Conservation (phyloP, 2,113 vertebrate genomes). For the Hyla sarda region DNA sequence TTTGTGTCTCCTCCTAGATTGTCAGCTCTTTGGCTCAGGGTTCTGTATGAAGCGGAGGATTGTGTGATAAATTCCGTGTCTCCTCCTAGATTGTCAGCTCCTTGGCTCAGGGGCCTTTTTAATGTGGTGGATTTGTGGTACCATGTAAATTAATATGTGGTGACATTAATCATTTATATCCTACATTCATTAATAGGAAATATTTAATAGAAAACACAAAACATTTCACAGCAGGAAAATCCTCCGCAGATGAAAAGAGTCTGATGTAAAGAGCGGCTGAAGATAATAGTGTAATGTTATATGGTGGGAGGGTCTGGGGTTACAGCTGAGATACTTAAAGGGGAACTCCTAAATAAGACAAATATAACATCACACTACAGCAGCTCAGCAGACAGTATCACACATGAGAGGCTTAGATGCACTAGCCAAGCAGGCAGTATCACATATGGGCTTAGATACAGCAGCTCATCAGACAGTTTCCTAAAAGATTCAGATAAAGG, state of each 20-base stretch:
- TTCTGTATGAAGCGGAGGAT: too few relatives aligned
- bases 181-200: background rate
- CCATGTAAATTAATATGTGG: background rate
- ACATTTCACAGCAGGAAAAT: constrained; percentile 10
- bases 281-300: background rate
- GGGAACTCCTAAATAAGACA: background rate
- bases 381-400: too few relatives aligned
- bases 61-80: too few relatives aligned
- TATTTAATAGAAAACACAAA: background rate
- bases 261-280: background rate
- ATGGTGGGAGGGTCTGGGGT: background rate
- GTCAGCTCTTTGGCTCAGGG: too few relatives aligned
- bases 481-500: too few relatives aligned
- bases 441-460: too few relatives aligned
- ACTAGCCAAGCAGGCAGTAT: too few relatives aligned
- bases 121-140: background rate
- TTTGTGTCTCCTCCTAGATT: too few relatives aligned
- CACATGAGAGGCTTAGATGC: too few relatives aligned
- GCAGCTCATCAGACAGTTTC: too few relatives aligned
- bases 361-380: too few relatives aligned
- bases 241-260: background rate
- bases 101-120: background rate
- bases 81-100: too few relatives aligned
- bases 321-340: background rate
- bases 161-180: background rate